Evolutionary conservation across 2,113 vertebrate species (phyloP).

Genomic region (Zeus faber): DNA sequence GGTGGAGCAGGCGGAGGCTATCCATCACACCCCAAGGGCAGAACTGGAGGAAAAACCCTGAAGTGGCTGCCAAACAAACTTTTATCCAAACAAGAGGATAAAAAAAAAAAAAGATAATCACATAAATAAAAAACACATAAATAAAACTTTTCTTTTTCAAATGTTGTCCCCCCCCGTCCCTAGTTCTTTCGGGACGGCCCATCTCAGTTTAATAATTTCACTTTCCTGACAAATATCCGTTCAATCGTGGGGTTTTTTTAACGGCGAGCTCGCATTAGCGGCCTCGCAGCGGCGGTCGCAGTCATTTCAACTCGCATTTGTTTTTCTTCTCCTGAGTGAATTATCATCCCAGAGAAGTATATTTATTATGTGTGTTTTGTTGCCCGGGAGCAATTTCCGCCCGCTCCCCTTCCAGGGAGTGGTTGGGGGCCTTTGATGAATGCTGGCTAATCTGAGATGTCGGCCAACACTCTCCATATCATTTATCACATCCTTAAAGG

Average conservation of each 20-base stretch:
- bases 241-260: conserved; percentile 14
- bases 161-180: too few species aligned
- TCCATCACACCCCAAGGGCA: too few species aligned
- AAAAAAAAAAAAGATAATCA: too few species aligned
- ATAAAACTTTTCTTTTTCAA: too few species aligned
- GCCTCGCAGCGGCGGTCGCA: conserved; percentile 20
- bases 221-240: not conserved
- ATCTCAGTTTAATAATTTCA: conserved; percentile 8
- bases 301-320: conserved; percentile 34
- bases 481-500: conserved; percentile 56
- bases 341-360: conserved; percentile 38
- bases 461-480: conserved; percentile 32
- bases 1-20: too few species aligned
- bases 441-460: conserved; percentile 52
- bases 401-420: conserved; percentile 38
- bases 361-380: conserved; percentile 53
- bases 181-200: too few species aligned
- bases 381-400: conserved; percentile 47
- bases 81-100: too few species aligned
- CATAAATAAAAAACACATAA: too few species aligned
- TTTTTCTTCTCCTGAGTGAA: conserved; percentile 47
- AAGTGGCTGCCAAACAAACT: too few species aligned
- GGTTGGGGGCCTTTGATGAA: conserved; percentile 44
- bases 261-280: conserved; percentile 20
- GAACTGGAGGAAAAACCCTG: too few species aligned